Base-by-base conservation (phyloP, 2,797 vertebrate genomes). In the Pteronotus mesoamericanus region DNA sequence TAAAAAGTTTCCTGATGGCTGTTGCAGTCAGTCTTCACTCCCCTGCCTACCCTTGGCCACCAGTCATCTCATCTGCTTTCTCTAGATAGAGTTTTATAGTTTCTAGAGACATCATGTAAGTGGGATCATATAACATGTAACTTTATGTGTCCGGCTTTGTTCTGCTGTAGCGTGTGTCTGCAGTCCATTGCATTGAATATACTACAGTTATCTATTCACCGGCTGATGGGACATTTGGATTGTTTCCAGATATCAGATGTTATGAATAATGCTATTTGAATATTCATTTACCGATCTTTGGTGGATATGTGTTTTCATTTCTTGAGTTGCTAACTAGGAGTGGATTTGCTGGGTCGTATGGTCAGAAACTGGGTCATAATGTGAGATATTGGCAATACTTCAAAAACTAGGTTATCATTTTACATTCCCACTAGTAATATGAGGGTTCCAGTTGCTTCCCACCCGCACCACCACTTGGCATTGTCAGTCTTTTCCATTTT, bases 251-350 rank as follows among this genome's bases (percentile, higher is more conserved):
- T 94, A 75, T 78, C 55, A 86, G 79, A 55, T 82, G 2, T 85
- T 71, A 71, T 64, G 72, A 88, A 84, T 91, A 86, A 87, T 94
- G 48, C 51, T 61, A 2, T 68, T 90, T 86, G 53, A 89, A 92
- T 29, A 83, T 84, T 72, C 51, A 88, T n/a, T 57, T 46, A 51
- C 24, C 84, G 21, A 48, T 75, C 69, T 82, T 74, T 68, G 14
- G 5, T 34, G 7, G 21, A 42, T 21, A 42, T 84, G 16, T 51
- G 6, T 85, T 75, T 86, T 85, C 53, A 61, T 92, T 90, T 64
- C 59, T 92, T 53, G 55, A 6, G 9, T 78, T 37, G 5, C 61
- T 91, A 61, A 34, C 37, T 59, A 57, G 77, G 24, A n/a, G 4
- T 91, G 34, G 29, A 64, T 53, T 88, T 59, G 11, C 8, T 69